Evolutionary conservation across 92 coral and sea anemone genomes (phyloP), one percentile per base, ranked within the genome.

Genomic region (Plumapathes pennacea): DNA sequence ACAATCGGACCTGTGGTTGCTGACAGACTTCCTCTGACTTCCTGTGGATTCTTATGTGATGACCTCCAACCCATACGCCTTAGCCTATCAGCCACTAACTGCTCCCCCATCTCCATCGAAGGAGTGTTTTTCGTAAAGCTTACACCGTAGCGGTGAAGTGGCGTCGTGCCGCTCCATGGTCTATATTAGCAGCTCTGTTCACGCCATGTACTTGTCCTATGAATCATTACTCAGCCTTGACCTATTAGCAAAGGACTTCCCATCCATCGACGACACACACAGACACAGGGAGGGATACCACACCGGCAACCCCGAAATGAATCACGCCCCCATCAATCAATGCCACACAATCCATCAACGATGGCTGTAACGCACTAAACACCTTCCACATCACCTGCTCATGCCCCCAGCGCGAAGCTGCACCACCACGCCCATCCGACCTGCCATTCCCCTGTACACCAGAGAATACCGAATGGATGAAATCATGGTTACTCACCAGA

Each of bases 121-220:
- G 85, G 85, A 1, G 89, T 85, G n/a, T 86, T 86, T 76, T 82
- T 82, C 14, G 85, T 89, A 37, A 67, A 44, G 72, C 76, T 87
- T 51, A 47, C 72, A 2, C 45, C 80, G 19, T 13, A 54, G 40
- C 33, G 80, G 82, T 14, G 64, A 71, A 40, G 46, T 23, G 45
- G 37, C 76, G 4, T 43, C 83, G 25, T 79, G 91, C 72, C 67
- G 57, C 78, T 74, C 84, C 11, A 80, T 74, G 87, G 67, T 71
- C 4, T 84, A 79, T 22, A 84, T 79, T 20, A 80, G 86, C 80
- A 60, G 74, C 65, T 39, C 83, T 4, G 76, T 85, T 28, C 63
- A 64, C 21, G 71, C 20, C 44, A 73, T 85, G 76, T 85, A 80
- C 77, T 38, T 85, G 22, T 85, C 94, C 1, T 78, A 54, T 54